Base-by-base conservation (phyloP, 2,797 vertebrate species). In the Molothrus aeneus region DNA sequence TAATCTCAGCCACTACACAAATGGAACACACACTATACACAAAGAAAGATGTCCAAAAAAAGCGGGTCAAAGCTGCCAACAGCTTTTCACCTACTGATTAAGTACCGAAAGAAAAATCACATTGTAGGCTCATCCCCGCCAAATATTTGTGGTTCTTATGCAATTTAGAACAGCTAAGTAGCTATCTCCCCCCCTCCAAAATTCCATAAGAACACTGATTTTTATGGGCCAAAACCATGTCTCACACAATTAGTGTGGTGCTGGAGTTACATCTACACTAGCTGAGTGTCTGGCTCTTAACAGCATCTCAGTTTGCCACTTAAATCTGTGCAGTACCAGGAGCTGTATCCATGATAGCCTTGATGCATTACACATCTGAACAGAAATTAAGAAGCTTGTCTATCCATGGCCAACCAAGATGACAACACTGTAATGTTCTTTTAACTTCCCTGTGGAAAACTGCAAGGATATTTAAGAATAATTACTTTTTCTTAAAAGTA, bases 51-150 rank as follows among this genome's bases (percentile, higher is more conserved):
- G 59, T n/a, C 79, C 66, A 48, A 78, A 80, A 42, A 70, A 69
- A 54, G 32, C 5, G 6, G 8, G 68, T 80, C 36, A 80, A 70
- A 89, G 34, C 56, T 74, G n/a, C 68, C 74, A 87, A 82, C 24
- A 43, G 57, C 80, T 95, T 89, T 95, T 90, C 64, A 91, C 57
- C 80, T 93, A 72, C 70, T 79, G 77, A 86, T 73, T 53, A 93
- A 68, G 17, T 28, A 59, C 32, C 40, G 54, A 88, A 74, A 89
- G 53, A 90, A 92, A 92, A 94, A 86, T 68, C 42, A 50, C 19
- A 64, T 3, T 78, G 47, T 45, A 53, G 20, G 56, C 74, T 53
- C 53, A 93, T 61, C 60, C 28, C 20, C 2, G 6, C 26, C 84
- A 92, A 94, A 72, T 65, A 59, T 13, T 69, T 86, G 57, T 34